Evolutionary conservation across 2,888 invertebrate species (phyloP), one percentile per base, ranked within the genome.

Genomic region (Patella ulyssiponensis): DNA sequence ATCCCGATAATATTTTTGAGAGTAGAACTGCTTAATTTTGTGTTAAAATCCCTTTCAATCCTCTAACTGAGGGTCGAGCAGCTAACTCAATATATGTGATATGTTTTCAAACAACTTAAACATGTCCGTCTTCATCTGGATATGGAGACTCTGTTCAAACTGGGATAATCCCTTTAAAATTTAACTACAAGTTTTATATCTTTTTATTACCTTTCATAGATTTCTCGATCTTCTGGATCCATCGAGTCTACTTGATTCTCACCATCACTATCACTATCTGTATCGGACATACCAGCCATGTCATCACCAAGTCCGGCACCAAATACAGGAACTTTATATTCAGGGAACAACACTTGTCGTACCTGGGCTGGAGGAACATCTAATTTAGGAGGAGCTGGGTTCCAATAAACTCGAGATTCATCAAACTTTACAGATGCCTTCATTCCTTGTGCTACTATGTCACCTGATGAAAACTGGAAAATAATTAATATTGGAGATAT

Each of bases 351-450:
- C 27, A 88, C 75, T 74, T 89, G 85, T 79, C 87, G 85, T 15
- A 91, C 90, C 80, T 83, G 86, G 51, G 84, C 85, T 14, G 90
- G 89, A 17, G 87, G 81, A 12, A 90, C 87, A 77, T 90, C 88
- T 76, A 91, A 86, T 82, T 91, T 91, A 20, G 91, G 90, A 17
- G 91, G 91, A 14, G 91, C 90, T 12, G 90, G 90, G n/a, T 85
- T 86, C 91, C 91, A 91, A 86, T 89, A 91, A 1, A 90, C 81
- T 51, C 88, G 85, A 0, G 90, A 90, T 73, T 89, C 90, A 79
- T 90, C 88, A 71, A 82, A 77, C 51, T 80, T 79, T 12, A 88
- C 77, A 3, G 80, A 75, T 56, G 88, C 78, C 74, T 81, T 81
- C 69, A 80, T 79, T 3, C 91, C 91, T 52, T 85, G 82, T 12